Evolutionary conservation across 2,797 vertebrate genomes (phyloP).

Genomic region (Melanitta fusca): DNA sequence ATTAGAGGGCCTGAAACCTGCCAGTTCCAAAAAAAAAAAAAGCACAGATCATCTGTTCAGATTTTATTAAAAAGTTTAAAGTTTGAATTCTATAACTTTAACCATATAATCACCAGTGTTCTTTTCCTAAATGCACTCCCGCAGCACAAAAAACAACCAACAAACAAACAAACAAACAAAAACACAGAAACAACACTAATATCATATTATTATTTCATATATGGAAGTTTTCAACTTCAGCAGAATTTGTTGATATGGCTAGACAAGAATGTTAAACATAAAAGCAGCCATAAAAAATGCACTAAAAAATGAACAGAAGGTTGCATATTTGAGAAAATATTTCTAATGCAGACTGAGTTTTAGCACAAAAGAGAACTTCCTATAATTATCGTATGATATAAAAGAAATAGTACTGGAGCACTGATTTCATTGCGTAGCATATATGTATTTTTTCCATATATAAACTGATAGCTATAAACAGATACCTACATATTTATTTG

Average conservation of each 20-base stretch:
- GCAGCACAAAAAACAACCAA: not conserved
- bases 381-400: not conserved
- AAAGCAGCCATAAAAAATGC: conserved; percentile 24
- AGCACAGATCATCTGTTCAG: conserved; percentile 78
- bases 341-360: conserved; percentile 46
- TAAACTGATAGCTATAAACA: not conserved
- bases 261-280: conserved; percentile 38
- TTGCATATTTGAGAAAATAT: conserved; percentile 50
- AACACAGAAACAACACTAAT: not conserved
- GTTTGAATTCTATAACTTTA: conserved; percentile 74
- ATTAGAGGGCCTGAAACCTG: conserved; percentile 81
- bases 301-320: conserved; percentile 62
- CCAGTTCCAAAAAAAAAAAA: conserved; percentile 75
- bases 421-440: not conserved
- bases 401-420: not conserved
- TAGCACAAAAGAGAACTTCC: conserved; percentile 41
- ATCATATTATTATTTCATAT: conserved; percentile 22
- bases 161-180: not conserved
- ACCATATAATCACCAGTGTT: conserved; percentile 61
- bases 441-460: not conserved
- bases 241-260: conserved; percentile 35
- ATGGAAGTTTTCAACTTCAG: conserved; percentile 12
- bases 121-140: conserved; percentile 4
- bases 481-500: not conserved
- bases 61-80: conserved; percentile 81